Evolutionary conservation across 2,888 invertebrate species (phyloP), one percentile per base, ranked within the genome.

Genomic region (Chaitophorus viminalis): DNA sequence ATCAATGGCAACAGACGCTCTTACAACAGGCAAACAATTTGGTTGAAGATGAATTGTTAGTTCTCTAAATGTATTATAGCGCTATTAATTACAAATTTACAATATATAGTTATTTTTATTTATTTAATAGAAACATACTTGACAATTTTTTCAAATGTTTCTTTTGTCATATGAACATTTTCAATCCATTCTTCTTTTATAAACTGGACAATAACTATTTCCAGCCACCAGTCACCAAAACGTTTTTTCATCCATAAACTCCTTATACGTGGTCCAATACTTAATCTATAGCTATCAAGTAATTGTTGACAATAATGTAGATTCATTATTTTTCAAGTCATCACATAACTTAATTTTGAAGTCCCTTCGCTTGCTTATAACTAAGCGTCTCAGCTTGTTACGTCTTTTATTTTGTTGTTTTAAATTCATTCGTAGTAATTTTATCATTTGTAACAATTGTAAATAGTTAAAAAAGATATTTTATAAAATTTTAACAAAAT

Each of bases 81-180:
- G n/a, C n/a, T n/a, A n/a, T n/a, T n/a, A n/a, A n/a, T n/a, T n/a
- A n/a, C n/a, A n/a, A n/a, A n/a, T n/a, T n/a, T n/a, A n/a, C n/a
- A n/a, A n/a, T n/a, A n/a, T n/a, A n/a, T n/a, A n/a, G n/a, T n/a
- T n/a, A n/a, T n/a, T n/a, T n/a, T 39, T 39, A 39, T 39, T 39
- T 39, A 39, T 39, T 39, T 39, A 54, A 54, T 54, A 54, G 6
- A 74, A 74, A 74, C 74, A 36, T 74, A 74, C 36, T 74, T 17
- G 36, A 74, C 74, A 74, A 74, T 74, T 6, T 74, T 74, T 74
- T 74, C 36, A 36, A 74, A 36, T 74, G 74, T 74, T 74, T 74
- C 36, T 74, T 74, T 74, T 36, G 33, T 36, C 74, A 74, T 74
- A 21, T 25, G 74, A 74, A 74, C 36, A 74, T 74, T 74, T 36